A percentile compares a stretch with the other conserved stretches of the same genome.
Conservation (phyloP, 2,888 invertebrate species). For the Emmelina monodactyla region DNA sequence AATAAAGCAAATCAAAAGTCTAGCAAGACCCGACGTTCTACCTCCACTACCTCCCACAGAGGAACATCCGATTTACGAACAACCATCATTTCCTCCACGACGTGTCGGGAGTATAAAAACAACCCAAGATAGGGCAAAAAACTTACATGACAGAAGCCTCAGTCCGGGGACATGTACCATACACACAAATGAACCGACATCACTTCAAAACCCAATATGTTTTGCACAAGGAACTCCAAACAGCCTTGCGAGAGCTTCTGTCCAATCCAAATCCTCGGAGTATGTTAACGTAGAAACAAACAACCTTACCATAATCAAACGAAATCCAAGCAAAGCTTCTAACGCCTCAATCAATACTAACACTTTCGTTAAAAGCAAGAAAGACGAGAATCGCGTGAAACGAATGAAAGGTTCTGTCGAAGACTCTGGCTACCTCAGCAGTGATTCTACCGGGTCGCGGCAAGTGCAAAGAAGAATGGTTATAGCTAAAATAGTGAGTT, state of each 20-base stretch:
- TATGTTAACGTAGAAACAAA: slow-evolving; percentile 39
- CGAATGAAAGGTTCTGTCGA: slow-evolving; percentile 59
- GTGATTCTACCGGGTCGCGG: slow-evolving; percentile 74
- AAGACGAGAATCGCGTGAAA: slow-evolving; percentile 29
- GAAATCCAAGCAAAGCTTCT: slow-evolving; percentile 28
- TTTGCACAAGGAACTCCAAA: slow-evolving; percentile 31
- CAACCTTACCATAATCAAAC: slow-evolving; percentile 19
- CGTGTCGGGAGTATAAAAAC: slow-evolving; percentile 42
- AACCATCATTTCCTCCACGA: slow-evolving; percentile 63
- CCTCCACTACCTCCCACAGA: slow-evolving; percentile 69
- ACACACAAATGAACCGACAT: slow-evolving; percentile 27
- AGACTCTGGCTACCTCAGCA: slow-evolving; percentile 87
- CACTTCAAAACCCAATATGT: slow-evolving; percentile 24
- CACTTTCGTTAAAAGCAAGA: slow-evolving; percentile 41
- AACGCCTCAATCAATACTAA: slow-evolving; percentile 35
- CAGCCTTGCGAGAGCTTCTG: slow-evolving; percentile 60
- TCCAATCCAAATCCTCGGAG: slow-evolving; percentile 56
- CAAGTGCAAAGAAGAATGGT: slow-evolving; percentile 45
- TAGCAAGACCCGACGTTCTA: slow-evolving; percentile 72
- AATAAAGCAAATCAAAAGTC: slow-evolving; percentile 46
- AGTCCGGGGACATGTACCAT: slow-evolving; percentile 44
- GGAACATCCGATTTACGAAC: slow-evolving; percentile 64
- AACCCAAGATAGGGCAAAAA: slow-evolving; percentile 68
- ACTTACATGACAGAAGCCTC: slow-evolving; percentile 72
- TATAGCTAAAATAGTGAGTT: slow-evolving; percentile 63